Evolutionary conservation across 2,113 vertebrate genomes (phyloP).

Genomic region (Chloebia gouldiae): DNA sequence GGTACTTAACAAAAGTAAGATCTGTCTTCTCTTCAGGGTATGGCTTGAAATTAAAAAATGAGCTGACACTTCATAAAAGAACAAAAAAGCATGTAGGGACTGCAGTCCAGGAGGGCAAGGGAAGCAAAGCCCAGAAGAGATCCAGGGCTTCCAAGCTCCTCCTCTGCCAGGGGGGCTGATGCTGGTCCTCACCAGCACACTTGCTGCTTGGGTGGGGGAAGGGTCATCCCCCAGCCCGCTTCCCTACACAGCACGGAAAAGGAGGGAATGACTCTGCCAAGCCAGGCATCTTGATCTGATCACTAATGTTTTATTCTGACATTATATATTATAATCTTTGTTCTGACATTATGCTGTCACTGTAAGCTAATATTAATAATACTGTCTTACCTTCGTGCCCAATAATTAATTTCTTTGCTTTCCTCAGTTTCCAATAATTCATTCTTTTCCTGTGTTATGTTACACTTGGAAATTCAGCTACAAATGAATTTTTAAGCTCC

Average conservation of each 20-base stretch:
- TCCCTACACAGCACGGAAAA: fast-evolving
- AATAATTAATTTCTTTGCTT: not conserved
- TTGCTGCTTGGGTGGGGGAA: not conserved
- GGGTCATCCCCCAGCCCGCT: not conserved
- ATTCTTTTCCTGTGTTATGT: not conserved
- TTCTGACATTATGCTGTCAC: not conserved
- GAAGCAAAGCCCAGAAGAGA: not conserved
- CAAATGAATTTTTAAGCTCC: not conserved
- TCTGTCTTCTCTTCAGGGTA: not conserved
- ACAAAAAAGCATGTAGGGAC: not conserved
- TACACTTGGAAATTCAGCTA: not conserved
- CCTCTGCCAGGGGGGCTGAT: not conserved
- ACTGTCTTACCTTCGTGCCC: not conserved
- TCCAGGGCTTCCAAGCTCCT: fast-evolving
- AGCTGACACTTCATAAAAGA: not conserved
- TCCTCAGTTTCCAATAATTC: not conserved
- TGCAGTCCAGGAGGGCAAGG: not conserved
- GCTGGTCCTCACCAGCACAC: not conserved
- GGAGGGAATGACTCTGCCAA: not conserved
- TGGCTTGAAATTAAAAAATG: not conserved
- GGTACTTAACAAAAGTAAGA: not conserved
- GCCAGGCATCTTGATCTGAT: not conserved
- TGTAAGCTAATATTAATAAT: not conserved
- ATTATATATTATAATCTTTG: not conserved
- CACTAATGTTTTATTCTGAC: not conserved